A percentile compares a stretch with the other conserved stretches of the same genome.
These are phyloP conservation scores for Helobdella robusta DNA, from an alignment of 2,888 invertebrate genomes.

Conservation along the genomic window DNA sequence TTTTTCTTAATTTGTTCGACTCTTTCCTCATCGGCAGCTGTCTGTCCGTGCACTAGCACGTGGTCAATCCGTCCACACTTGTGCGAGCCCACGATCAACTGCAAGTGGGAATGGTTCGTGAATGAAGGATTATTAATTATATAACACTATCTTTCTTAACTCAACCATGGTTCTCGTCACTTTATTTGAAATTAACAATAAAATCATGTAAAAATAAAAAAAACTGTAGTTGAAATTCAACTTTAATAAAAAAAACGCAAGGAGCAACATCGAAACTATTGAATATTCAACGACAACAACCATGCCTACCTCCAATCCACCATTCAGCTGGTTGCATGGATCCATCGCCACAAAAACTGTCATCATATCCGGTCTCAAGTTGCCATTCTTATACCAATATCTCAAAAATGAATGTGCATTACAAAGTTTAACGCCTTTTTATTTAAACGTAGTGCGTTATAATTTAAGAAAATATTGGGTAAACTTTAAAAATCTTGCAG, in stretches of 20 bases:
- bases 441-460: too few species aligned
- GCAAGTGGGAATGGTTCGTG: neutral
- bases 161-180: too few species aligned
- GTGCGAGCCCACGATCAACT: constrained; percentile 41
- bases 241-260: too few species aligned
- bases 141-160: too few species aligned
- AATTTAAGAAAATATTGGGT: too few species aligned
- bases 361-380: constrained; percentile 42
- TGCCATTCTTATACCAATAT: constrained; percentile 47
- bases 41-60: constrained; percentile 41
- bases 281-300: neutral
- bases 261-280: neutral
- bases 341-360: constrained; percentile 46
- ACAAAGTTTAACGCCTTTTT: too few species aligned
- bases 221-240: too few species aligned
- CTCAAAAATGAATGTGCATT: too few species aligned
- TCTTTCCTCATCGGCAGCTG: constrained; percentile 41
- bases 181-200: too few species aligned
- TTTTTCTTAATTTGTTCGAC: constrained; percentile 37
- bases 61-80: constrained; percentile 46
- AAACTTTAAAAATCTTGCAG: too few species aligned
- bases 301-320: constrained; percentile 42
- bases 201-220: too few species aligned
- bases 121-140: too few species aligned
- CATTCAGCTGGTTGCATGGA: constrained; percentile 41